Percentiles rank a stretch among this genome's conserved stretches.
Conservation (phyloP, 1,140 invertebrate genomes). For the Caenorhabditis briggsae region DNA sequence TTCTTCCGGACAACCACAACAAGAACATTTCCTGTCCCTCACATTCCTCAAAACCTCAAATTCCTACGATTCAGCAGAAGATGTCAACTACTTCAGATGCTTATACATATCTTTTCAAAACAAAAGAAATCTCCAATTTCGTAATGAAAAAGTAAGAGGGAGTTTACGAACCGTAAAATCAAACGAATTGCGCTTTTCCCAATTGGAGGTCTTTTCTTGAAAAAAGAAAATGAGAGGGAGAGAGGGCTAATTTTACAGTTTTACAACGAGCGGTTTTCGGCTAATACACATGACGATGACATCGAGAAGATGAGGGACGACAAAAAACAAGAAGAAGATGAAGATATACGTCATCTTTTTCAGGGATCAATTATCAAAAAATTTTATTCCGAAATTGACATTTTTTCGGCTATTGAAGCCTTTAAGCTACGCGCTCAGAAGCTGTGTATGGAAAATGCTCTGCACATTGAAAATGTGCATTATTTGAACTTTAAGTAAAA, state of each 20-base stretch:
- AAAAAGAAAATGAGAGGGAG: not conserved
- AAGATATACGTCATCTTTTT: not conserved
- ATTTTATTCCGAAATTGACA: too few relatives aligned
- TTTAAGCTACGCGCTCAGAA: too few relatives aligned
- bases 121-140: not conserved
- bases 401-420: too few relatives aligned
- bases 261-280: slow-evolving; percentile 47
- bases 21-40: too few relatives aligned
- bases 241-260: slow-evolving; percentile 34
- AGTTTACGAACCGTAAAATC: slow-evolving; percentile 45
- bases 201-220: not conserved
- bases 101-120: not conserved
- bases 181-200: slow-evolving; percentile 17
- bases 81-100: too few relatives aligned
- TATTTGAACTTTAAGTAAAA: too few relatives aligned
- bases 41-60: too few relatives aligned
- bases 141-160: not conserved
- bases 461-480: too few relatives aligned
- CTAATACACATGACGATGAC: not conserved
- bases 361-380: too few relatives aligned
- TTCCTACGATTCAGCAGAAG: too few relatives aligned
- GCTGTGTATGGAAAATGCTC: too few relatives aligned
- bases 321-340: not conserved
- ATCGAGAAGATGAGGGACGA: not conserved
- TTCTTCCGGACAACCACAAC: too few relatives aligned